phyloP scores from a whole-genome alignment of 2,888 invertebrate species.

The Amphipyra tragopoginis region DNA sequence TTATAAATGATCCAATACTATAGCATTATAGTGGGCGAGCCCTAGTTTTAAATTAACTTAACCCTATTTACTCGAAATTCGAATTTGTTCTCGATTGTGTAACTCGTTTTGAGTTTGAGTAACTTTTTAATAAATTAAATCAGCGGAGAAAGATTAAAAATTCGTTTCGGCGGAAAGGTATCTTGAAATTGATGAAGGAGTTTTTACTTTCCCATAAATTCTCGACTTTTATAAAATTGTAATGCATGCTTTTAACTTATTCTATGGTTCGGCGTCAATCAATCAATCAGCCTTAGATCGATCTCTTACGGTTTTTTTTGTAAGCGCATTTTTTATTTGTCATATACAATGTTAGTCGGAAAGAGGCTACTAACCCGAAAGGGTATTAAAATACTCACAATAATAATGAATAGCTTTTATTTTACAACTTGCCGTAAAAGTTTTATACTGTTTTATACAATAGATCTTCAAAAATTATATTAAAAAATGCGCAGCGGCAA shows the following conservation, averaged over 20 bases:
- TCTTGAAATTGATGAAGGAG: constrained; percentile 31
- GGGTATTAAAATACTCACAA: no score
- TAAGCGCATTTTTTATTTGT: no score
- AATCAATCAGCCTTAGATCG: not conserved
- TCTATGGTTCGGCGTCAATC: not conserved
- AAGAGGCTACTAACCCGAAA: no score
- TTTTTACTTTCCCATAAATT: constrained; percentile 13
- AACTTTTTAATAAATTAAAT: constrained; percentile 66
- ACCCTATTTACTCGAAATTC: constrained; percentile 58
- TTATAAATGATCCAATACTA: constrained; percentile 51
- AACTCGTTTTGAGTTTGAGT: constrained; percentile 66
- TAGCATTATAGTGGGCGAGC: constrained; percentile 48
- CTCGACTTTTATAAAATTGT: not conserved
- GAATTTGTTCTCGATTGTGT: constrained; percentile 65
- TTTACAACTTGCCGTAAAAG: no score
- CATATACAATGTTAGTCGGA: no score
- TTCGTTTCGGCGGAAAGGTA: constrained; percentile 44
- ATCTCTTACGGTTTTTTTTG: no score
- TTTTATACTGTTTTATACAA: no score
- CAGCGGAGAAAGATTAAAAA: constrained; percentile 60
- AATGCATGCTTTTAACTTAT: not conserved
- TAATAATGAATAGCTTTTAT: no score
- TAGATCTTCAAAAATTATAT: no score
- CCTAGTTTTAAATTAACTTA: constrained; percentile 63
- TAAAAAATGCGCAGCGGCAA: no score